Percentiles rank a stretch among this genome's conserved stretches.
Conservation (phyloP, 2,888 invertebrate species). For the Nebria brevicollis region DNA sequence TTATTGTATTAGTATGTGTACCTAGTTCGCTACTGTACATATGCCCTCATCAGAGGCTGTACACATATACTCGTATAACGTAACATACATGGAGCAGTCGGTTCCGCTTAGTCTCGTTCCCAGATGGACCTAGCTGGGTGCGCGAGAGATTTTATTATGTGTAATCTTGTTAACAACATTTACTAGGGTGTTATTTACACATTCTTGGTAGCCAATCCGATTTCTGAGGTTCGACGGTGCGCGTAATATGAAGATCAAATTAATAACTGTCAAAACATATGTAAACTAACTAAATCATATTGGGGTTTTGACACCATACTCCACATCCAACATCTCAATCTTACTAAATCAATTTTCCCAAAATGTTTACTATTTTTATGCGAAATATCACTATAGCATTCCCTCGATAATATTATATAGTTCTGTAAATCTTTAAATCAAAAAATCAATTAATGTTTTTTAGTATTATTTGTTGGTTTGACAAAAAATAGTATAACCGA, state of each 20-base stretch:
- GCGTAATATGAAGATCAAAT: conserved; percentile 19
- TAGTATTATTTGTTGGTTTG: too few species aligned
- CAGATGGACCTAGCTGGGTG: conserved; percentile 4
- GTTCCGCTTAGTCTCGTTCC: neutral
- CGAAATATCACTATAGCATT: too few species aligned
- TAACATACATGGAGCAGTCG: neutral
- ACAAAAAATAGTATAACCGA: too few species aligned
- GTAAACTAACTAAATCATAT: neutral
- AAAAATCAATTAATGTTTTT: too few species aligned
- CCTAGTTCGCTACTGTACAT: conserved; percentile 18
- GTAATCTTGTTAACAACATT: conserved; percentile 44
- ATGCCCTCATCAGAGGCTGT: neutral
- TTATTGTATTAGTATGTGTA: conserved; percentile 19
- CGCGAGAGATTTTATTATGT: conserved; percentile 38
- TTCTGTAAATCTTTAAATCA: too few species aligned
- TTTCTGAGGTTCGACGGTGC: conserved; percentile 14
- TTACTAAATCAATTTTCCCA: too few species aligned
- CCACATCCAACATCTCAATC: too few species aligned
- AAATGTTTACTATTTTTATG: too few species aligned
- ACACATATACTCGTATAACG: conserved; percentile 12
- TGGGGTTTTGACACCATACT: neutral
- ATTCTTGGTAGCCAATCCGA: conserved; percentile 42
- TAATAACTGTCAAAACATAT: conserved; percentile 25
- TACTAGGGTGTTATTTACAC: conserved; percentile 42
- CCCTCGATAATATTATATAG: too few species aligned